A percentile compares a stretch with the other conserved stretches of the same genome.
Conservation (phyloP, 2,888 invertebrate genomes). For the Dasysyrphus albostriatus region DNA sequence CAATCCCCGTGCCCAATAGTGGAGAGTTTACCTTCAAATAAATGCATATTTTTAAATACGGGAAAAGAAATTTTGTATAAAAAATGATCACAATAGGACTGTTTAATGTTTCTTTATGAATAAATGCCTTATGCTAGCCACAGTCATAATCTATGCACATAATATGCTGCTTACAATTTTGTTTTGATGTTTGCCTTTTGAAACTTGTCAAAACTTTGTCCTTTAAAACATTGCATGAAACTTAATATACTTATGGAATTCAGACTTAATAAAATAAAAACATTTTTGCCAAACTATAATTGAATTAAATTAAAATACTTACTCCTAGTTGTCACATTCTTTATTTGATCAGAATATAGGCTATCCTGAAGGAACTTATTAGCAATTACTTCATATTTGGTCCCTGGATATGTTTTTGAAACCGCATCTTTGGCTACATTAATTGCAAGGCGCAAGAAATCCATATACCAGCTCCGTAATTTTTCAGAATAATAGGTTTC, state of each 20-base stretch:
- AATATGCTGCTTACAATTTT: no score
- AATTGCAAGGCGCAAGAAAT: slow-evolving; percentile 85
- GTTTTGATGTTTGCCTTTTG: no score
- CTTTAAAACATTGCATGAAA: no score
- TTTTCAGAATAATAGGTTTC: slow-evolving; percentile 87
- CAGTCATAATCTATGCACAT: no score
- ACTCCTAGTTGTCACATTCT: slow-evolving; percentile 80
- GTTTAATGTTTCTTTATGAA: no score
- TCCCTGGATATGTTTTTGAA: slow-evolving; percentile 86
- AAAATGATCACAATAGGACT: no score
- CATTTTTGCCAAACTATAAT: no score
- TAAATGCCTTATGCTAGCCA: no score
- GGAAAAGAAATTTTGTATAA: no score
- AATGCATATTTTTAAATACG: neutral
- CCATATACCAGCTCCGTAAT: slow-evolving; percentile 86
- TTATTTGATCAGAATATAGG: slow-evolving; percentile 84
- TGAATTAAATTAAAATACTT: slow-evolving; percentile 4
- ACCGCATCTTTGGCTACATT: slow-evolving; percentile 87
- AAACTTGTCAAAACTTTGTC: no score
- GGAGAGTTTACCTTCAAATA: slow-evolving; percentile 81
- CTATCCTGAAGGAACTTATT: slow-evolving; percentile 85
- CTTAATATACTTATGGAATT: no score
- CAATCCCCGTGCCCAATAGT: slow-evolving; percentile 90
- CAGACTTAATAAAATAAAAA: no score
- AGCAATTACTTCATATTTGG: slow-evolving; percentile 86